Evolutionary conservation across 2,797 vertebrate species (phyloP).

Genomic region (Eidolon dupreanum): DNA sequence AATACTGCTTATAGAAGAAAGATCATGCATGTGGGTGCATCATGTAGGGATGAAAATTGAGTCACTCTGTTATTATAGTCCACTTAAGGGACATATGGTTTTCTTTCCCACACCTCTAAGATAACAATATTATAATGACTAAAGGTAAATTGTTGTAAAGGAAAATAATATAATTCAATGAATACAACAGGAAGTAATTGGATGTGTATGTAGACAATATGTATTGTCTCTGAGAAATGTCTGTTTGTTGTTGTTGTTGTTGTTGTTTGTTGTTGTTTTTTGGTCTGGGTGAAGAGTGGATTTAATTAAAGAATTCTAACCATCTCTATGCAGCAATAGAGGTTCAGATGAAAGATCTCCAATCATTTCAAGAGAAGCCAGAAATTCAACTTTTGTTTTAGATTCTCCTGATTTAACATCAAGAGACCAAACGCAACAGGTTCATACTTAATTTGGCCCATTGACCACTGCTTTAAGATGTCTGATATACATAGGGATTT

Average conservation of each 20-base stretch:
- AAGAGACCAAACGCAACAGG: conserved; percentile 13
- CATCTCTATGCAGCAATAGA: not conserved
- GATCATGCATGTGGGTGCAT: not conserved
- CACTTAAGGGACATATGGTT: not conserved
- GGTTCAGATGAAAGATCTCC: not conserved
- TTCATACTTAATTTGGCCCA: not conserved
- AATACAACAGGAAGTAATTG: conserved; percentile 4
- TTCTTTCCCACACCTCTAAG: not conserved
- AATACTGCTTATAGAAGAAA: conserved; percentile 20
- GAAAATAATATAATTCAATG: not conserved
- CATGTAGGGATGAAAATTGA: not conserved
- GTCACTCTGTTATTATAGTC: not conserved
- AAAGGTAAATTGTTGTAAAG: conserved; percentile 2
- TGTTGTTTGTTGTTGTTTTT: not conserved
- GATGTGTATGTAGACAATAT: not conserved
- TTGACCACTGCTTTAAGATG: not conserved
- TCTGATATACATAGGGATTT: not conserved
- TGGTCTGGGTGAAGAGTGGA: not conserved
- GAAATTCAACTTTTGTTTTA: conserved; percentile 26
- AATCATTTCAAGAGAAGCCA: not conserved
- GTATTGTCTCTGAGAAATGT: not conserved
- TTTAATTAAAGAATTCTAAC: not conserved
- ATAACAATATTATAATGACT: not conserved
- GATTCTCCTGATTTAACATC: not conserved
- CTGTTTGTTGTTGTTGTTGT: not conserved